These are phyloP conservation scores for Pseudopodoces humilis DNA, from an alignment of 2,113 vertebrate genomes.

Conservation along the genomic window DNA sequence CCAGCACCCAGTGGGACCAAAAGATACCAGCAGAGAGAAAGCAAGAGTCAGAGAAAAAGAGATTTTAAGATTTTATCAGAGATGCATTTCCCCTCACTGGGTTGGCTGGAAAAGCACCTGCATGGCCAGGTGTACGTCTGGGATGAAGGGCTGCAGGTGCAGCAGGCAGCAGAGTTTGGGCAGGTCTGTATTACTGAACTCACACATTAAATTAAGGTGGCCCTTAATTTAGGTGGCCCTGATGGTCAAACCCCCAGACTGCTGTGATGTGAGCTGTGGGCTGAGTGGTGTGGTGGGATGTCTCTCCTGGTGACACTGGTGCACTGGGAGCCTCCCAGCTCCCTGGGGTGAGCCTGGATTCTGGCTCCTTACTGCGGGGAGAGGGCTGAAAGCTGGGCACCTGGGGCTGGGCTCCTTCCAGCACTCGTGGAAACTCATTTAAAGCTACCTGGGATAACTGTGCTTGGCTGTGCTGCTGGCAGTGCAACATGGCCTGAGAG, in stretches of 20 bases:
- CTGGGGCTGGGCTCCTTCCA: neutral
- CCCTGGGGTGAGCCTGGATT: neutral
- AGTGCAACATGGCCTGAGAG: neutral
- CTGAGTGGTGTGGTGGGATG: neutral
- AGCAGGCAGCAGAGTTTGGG: neutral
- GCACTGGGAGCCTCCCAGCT: neutral
- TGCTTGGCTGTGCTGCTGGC: neutral
- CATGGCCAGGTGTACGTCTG: neutral
- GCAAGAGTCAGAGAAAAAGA: neutral
- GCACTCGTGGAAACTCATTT: neutral
- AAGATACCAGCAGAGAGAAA: neutral
- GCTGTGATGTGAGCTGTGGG: fast-evolving
- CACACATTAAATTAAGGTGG: neutral
- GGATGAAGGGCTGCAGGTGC: neutral
- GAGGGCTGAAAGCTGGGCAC: neutral
- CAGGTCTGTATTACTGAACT: neutral
- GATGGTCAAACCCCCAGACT: neutral
- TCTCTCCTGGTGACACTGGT: neutral
- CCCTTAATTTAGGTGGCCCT: neutral
- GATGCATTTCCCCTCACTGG: fast-evolving
- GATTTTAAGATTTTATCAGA: neutral
- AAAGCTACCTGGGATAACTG: neutral
- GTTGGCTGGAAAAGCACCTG: neutral
- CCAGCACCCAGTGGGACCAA: neutral
- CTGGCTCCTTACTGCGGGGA: neutral